Evolutionary conservation across 2,888 invertebrate species (phyloP).

Genomic region (Stegophylla sp.): DNA sequence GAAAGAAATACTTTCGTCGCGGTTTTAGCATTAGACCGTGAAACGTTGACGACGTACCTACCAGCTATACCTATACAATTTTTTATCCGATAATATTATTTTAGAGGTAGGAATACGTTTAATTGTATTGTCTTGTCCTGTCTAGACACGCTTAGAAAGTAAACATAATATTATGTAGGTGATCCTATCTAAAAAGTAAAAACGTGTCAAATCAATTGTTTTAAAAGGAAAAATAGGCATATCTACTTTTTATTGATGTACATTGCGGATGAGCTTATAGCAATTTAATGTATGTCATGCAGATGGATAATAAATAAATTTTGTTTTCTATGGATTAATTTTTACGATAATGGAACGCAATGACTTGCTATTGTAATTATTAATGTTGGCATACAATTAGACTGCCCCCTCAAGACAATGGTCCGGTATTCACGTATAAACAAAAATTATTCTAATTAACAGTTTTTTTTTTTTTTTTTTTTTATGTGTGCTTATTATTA

Average conservation of each 20-base stretch:
- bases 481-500: background rate
- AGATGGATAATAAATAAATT: slow-evolving; percentile 1
- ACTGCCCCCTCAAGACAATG: slow-evolving; percentile 2
- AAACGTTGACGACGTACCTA: background rate
- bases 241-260: slow-evolving; percentile 30
- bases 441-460: slow-evolving; percentile 38
- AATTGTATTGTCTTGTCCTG: slow-evolving; percentile 37
- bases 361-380: slow-evolving; percentile 32
- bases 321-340: slow-evolving; percentile 43
- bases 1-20: slow-evolving; percentile 44
- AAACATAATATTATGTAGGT: slow-evolving; percentile 38
- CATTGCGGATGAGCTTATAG: background rate
- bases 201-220: slow-evolving; percentile 56
- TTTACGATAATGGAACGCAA: slow-evolving; percentile 29
- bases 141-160: slow-evolving; percentile 55
- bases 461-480: too few relatives aligned
- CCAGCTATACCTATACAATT: background rate
- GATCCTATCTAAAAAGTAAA: slow-evolving; percentile 54
- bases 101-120: slow-evolving; percentile 26
- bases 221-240: slow-evolving; percentile 42
- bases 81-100: slow-evolving; percentile 27
- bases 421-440: background rate
- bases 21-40: slow-evolving; percentile 45
- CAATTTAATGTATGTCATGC: slow-evolving; percentile 31
- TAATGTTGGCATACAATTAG: slow-evolving; percentile 8